Conservation (phyloP, 2,797 vertebrate species). For the Netta rufina region DNA sequence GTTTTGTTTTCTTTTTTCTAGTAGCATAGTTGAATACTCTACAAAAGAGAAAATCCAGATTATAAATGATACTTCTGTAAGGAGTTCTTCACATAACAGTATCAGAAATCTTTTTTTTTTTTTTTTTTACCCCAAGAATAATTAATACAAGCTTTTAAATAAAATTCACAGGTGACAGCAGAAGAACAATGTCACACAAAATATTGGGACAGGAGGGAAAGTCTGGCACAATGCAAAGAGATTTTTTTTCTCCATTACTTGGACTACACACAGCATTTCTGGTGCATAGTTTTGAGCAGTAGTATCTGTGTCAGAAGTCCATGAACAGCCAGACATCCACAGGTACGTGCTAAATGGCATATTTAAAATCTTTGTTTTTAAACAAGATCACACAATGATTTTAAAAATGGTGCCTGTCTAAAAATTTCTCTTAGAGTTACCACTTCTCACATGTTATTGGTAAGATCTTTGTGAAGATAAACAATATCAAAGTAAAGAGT, state of each 20-base stretch:
- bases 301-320: not conserved
- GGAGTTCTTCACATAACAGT: not conserved
- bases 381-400: not conserved
- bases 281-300: not conserved
- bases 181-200: not conserved
- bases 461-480: not conserved
- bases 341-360: not conserved
- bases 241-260: not conserved
- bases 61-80: not conserved
- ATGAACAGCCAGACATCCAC: not conserved
- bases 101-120: not conserved
- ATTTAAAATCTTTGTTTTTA: not conserved
- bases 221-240: not conserved
- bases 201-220: not conserved
- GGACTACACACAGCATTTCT: accelerated
- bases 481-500: not conserved
- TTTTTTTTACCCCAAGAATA: accelerated
- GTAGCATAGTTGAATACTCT: not conserved
- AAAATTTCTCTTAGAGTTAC: not conserved
- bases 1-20: not conserved
- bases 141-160: not conserved
- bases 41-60: not conserved
- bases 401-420: not conserved
- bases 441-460: not conserved
- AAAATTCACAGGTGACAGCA: not conserved